phyloP scores from a whole-genome alignment of 2,797 vertebrate species.

The Silurus aristotelis region DNA sequence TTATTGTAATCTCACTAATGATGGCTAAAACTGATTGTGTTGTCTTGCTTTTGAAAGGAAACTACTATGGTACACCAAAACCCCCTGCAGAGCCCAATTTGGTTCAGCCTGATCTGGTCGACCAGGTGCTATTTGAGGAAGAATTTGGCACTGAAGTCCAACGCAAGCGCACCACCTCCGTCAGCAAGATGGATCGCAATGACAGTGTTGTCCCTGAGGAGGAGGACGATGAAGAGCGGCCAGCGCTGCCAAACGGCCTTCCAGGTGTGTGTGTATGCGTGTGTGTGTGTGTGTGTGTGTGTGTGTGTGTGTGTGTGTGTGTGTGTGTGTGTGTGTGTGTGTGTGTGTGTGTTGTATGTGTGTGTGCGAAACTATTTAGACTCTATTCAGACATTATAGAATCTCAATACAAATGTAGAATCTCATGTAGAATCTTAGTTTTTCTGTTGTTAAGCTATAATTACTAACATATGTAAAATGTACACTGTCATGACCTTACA shows the following conservation, averaged over 20 bases:
- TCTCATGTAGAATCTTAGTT: background rate
- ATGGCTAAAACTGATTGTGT: background rate
- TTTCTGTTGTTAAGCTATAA: background rate
- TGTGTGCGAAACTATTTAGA: background rate
- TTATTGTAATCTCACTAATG: background rate
- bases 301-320: no score
- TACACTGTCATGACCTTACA: background rate
- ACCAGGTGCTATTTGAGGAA: conserved; percentile 96
- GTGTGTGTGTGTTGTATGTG: no score
- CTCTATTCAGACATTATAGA: background rate
- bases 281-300: no score
- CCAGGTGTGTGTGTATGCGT: conserved; percentile 72
- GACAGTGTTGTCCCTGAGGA: conserved; percentile 94
- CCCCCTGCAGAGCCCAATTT: conserved; percentile 95
- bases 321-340: background rate
- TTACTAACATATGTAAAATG: background rate
- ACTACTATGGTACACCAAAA: conserved; percentile 97
- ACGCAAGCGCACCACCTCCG: conserved; percentile 92
- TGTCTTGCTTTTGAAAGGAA: conserved; percentile 75
- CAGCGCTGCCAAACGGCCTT: conserved; percentile 78
- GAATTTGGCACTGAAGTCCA: conserved; percentile 93
- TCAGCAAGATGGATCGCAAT: conserved; percentile 97
- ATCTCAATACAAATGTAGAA: background rate
- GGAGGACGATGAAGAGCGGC: conserved; percentile 91
- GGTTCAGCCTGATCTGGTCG: conserved; percentile 93